phyloP scores from a whole-genome alignment of 2,888 invertebrate species.

The Trichopoda pennipes region DNA sequence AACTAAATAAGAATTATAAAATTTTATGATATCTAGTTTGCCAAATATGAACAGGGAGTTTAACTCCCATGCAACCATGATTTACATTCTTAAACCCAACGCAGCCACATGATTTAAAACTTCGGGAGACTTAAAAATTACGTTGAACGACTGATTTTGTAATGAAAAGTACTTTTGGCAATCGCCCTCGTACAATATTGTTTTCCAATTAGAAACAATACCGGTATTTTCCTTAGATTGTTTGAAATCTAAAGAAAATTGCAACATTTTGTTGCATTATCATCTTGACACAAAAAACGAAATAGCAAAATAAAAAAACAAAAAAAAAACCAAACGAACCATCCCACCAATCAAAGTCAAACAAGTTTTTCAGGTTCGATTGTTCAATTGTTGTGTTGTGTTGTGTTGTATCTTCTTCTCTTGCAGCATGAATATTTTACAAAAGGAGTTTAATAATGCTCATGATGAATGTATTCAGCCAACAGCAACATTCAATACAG shows the following conservation, averaged over 20 bases:
- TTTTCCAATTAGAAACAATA: background rate
- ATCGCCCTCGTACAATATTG: too few species aligned
- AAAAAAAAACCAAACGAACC: constrained; percentile 17
- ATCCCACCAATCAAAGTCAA: constrained; percentile 48
- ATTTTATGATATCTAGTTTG: too few species aligned
- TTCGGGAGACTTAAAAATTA: background rate
- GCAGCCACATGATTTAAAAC: too few species aligned
- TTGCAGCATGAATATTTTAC: constrained; percentile 2
- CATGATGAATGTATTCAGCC: constrained; percentile 16
- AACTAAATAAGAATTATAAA: too few species aligned
- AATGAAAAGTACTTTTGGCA: background rate
- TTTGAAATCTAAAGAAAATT: background rate
- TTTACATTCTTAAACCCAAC: too few species aligned
- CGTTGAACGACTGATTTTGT: background rate
- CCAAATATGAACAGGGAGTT: too few species aligned
- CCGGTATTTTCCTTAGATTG: constrained; percentile 36
- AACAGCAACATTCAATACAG: constrained; percentile 20
- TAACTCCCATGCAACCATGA: too few species aligned
- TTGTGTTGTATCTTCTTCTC: background rate
- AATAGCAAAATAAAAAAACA: background rate
- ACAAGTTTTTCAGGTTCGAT: constrained; percentile 68
- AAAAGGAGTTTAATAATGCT: constrained; percentile 11
- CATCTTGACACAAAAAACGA: constrained; percentile 11
- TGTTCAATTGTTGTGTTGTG: too few species aligned
- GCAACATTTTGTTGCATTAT: constrained; percentile 13